Conservation (phyloP, 2,797 vertebrate species). For the Poeciliopsis paucimaculata region DNA sequence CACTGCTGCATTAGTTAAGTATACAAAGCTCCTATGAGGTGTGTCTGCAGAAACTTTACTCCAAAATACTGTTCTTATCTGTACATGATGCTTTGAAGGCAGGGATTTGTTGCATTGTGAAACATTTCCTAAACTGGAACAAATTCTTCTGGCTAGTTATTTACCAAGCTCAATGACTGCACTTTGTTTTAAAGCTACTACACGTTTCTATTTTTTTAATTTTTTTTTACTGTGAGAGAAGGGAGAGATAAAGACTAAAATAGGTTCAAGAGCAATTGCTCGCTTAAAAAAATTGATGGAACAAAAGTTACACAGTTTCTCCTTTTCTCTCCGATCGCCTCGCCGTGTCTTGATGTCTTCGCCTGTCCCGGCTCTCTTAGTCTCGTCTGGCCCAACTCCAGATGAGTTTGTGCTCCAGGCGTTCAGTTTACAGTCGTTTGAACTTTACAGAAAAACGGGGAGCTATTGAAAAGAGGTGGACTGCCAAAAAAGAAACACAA, state of each 20-base stretch:
- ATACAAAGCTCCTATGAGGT: neutral
- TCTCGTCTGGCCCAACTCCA: slow-evolving; percentile 58
- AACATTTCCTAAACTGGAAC: neutral
- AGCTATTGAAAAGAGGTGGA: slow-evolving; percentile 45
- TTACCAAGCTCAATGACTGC: neutral
- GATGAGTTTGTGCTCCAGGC: slow-evolving; percentile 64
- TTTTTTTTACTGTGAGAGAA: slow-evolving; percentile 21
- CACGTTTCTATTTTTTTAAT: neutral
- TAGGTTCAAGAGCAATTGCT: slow-evolving; percentile 25
- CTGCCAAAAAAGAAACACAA: slow-evolving; percentile 25
- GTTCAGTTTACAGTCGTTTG: slow-evolving; percentile 58
- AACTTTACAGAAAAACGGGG: slow-evolving; percentile 43
- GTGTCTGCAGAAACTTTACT: neutral
- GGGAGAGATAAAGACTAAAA: slow-evolving; percentile 19
- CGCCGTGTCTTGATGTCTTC: slow-evolving; percentile 34
- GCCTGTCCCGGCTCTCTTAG: slow-evolving; percentile 25
- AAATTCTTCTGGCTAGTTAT: neutral
- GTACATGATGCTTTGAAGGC: neutral
- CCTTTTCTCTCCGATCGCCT: slow-evolving; percentile 16
- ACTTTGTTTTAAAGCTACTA: neutral
- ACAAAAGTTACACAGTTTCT: slow-evolving; percentile 28
- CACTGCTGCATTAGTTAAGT: neutral
- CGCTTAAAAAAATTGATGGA: slow-evolving; percentile 22
- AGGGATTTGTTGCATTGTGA: neutral
- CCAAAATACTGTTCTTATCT: neutral